Evolutionary conservation across 1,140 invertebrate genomes (phyloP).

Genomic region (Propsilocerus akamusi): DNA sequence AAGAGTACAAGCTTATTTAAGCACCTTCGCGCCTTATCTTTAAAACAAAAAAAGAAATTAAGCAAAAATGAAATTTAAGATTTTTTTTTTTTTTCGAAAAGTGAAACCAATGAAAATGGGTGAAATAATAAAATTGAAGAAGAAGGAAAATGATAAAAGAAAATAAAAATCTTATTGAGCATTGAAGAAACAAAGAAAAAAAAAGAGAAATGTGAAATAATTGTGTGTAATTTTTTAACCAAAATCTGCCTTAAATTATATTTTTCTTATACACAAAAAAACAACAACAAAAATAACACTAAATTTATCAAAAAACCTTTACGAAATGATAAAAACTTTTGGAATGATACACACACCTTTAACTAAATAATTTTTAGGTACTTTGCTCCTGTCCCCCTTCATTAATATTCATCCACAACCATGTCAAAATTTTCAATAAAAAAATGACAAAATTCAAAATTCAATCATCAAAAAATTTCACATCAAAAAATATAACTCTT

Average conservation of each 20-base stretch:
- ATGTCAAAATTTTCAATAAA: neutral
- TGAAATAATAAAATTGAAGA: too few species aligned
- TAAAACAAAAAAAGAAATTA: conserved; percentile 27
- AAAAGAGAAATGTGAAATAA: conserved; percentile 27
- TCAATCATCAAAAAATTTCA: neutral
- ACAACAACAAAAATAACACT: conserved; percentile 4
- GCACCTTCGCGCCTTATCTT: conserved; percentile 53
- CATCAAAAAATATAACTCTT: conserved; percentile 3
- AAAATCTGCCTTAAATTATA: conserved; percentile 50
- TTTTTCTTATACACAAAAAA: conserved; percentile 28
- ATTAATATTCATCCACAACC: neutral
- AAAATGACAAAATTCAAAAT: conserved; percentile 12
- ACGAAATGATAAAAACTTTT: neutral
- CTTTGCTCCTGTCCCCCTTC: neutral
- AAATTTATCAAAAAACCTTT: conserved; percentile 12
- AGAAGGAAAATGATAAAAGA: neutral
- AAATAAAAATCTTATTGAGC: neutral
- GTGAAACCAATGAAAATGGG: too few species aligned
- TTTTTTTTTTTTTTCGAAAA: conserved; percentile 7
- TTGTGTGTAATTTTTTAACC: conserved; percentile 36
- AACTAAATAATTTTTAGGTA: neutral
- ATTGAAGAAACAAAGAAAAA: conserved; percentile 12
- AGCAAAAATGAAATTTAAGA: conserved; percentile 8
- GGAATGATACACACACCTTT: neutral
- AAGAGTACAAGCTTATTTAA: conserved; percentile 55